phyloP scores from a whole-genome alignment of 2,888 invertebrate genomes.

The Clanis bilineata region DNA sequence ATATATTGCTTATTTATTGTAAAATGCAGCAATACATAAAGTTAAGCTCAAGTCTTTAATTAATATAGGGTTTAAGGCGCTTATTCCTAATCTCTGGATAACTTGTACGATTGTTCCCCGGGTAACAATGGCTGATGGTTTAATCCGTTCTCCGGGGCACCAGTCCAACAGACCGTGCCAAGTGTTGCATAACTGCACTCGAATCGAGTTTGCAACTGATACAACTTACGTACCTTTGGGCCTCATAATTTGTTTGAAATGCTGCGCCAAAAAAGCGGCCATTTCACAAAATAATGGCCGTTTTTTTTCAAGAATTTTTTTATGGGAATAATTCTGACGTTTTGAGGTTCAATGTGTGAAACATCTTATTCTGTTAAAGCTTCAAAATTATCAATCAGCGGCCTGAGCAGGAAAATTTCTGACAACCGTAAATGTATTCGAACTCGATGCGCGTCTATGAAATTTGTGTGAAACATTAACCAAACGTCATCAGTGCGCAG shows the following conservation, averaged over 20 bases:
- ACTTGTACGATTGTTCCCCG: background rate
- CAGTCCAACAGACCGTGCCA: slow-evolving; percentile 3
- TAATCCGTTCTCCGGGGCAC: slow-evolving; percentile 9
- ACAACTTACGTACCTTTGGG: background rate
- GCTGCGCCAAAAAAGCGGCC: background rate
- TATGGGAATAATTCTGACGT: no score
- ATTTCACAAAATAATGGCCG: background rate
- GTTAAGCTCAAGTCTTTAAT: background rate
- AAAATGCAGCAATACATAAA: no score
- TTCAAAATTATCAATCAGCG: no score
- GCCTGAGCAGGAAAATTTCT: no score
- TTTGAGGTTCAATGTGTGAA: no score
- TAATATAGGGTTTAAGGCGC: background rate
- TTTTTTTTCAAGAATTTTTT: background rate
- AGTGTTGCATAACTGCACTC: slow-evolving; percentile 11
- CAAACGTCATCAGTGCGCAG: no score
- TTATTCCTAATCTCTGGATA: background rate
- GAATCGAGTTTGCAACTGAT: background rate
- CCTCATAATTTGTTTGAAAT: background rate
- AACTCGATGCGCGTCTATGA: no score
- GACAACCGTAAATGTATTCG: no score
- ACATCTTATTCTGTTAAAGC: no score
- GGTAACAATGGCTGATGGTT: slow-evolving; percentile 11
- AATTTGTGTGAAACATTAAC: no score
- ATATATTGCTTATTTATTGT: no score